Conservation (phyloP, 2,888 invertebrate genomes). For the Pseudococcus jackbeardsleyi region DNA sequence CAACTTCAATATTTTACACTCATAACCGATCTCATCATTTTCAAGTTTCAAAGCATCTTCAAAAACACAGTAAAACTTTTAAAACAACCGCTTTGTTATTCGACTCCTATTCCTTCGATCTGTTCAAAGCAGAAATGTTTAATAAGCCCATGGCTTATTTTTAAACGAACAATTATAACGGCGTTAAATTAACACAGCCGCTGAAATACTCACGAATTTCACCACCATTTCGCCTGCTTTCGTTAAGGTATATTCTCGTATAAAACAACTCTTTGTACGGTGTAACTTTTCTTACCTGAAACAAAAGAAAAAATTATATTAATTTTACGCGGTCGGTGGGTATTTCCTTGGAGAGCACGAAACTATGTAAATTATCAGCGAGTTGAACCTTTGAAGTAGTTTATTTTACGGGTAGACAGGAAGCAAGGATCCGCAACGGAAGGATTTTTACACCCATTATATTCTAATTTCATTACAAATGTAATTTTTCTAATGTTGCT, state of each 20-base stretch:
- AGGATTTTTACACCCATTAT: conserved; percentile 32
- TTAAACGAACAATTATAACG: conserved; percentile 2
- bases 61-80: not conserved
- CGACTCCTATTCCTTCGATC: not conserved
- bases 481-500: conserved; percentile 28
- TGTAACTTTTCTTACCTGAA: conserved; percentile 35
- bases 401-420: conserved; percentile 19
- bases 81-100: conserved; percentile 1
- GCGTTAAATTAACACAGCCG: conserved; percentile 9
- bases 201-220: conserved; percentile 17
- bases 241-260: not conserved
- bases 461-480: conserved; percentile 35
- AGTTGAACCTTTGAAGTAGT: conserved; percentile 38
- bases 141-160: conserved; percentile 5
- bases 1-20: too few species aligned
- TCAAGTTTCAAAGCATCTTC: too few species aligned
- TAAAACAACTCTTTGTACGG: not conserved
- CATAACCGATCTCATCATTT: too few species aligned
- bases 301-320: conserved; percentile 47
- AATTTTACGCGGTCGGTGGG: not conserved
- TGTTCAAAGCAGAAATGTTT: not conserved
- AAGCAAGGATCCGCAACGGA: conserved; percentile 31
- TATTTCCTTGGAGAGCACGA: conserved; percentile 10
- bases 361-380: conserved; percentile 31
- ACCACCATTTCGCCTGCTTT: not conserved